Base-by-base conservation (phyloP, 1,140 invertebrate genomes). In the Lepeophtheirus salmonis region DNA sequence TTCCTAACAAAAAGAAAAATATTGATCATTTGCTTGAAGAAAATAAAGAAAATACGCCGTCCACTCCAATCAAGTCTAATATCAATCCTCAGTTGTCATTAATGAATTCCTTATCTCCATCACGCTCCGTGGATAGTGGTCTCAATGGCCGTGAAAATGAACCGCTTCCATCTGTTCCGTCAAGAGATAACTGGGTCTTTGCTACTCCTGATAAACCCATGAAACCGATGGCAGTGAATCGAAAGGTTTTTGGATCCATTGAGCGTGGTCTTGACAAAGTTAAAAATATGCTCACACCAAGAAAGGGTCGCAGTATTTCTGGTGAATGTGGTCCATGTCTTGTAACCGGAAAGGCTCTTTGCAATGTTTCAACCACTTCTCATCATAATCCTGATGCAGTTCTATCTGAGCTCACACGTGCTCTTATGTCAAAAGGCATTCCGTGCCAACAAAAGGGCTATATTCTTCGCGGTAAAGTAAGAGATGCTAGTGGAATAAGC, bases 311-410 rank as follows among this genome's bases (percentile, higher is more conserved):
- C 13, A 22, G 63, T n/a, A 25, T 21, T 14, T 55, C 65, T 12
- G 62, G 58, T 23, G 55, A 58, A 58, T 61, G 21, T n/a, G 48
- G 4, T 2, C 57, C 57, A 16, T n/a, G n/a, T 3, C 14, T 60
- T 14, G 57, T 60, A 13, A 60, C 41, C 12, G 57, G 57, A n/a
- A 60, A 84, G 82, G 78, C 79, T 61, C 69, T 83, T 41, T 81
- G 79, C 65, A 85, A 85, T 69, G 78, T 86, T 21, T 84, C 82
- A 3, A 79, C 79, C 10, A 83, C 81, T 4, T 77, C 75, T 30
- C 79, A 76, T 58, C 75, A 72, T 14, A 78, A 78, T 70, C 77
- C 83, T 1, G 80, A 83, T 64, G 71, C 76, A 62, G 79, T 84
- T 13, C 69, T 84, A 20, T 71, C 70, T 1, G 76, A 79, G 66